Conservation (phyloP, 2,797 vertebrate genomes). For the Enteromius mattozi region DNA sequence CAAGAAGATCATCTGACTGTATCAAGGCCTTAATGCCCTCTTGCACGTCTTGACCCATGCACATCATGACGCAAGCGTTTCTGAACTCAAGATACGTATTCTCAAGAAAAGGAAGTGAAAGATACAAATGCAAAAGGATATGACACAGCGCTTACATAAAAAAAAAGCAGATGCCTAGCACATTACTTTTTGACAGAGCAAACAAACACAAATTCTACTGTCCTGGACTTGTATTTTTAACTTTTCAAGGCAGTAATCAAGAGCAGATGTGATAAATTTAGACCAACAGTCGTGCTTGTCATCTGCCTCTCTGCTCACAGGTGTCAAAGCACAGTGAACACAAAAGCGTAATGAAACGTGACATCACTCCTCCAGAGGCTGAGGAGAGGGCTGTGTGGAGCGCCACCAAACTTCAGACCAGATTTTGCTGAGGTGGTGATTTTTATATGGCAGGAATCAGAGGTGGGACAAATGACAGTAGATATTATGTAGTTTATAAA, state of each 20-base stretch:
- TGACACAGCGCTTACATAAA: not conserved
- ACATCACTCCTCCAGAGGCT: constrained; percentile 74
- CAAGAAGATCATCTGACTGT: constrained; percentile 80
- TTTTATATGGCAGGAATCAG: constrained; percentile 57
- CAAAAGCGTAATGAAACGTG: constrained; percentile 73
- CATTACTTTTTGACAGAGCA: not conserved
- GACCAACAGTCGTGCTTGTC: constrained; percentile 72
- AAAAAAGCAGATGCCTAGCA: not conserved
- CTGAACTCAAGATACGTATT: constrained; percentile 10
- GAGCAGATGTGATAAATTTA: constrained; percentile 67
- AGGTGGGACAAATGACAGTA: constrained; percentile 21
- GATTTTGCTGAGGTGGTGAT: constrained; percentile 25
- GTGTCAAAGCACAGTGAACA: constrained; percentile 77
- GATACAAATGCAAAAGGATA: not conserved
- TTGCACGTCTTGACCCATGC: constrained; percentile 33
- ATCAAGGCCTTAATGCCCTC: constrained; percentile 73
- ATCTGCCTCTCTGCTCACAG: constrained; percentile 68
- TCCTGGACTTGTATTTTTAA: not conserved
- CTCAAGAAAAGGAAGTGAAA: constrained; percentile 35
- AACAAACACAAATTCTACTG: not conserved
- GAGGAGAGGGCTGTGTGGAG: constrained; percentile 70
- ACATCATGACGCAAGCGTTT: not conserved
- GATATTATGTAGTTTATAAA: not conserved
- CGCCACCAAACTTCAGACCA: constrained; percentile 66
- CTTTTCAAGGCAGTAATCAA: not conserved